phyloP scores from a whole-genome alignment of 2,888 invertebrate genomes.

The Tipula confusa region DNA sequence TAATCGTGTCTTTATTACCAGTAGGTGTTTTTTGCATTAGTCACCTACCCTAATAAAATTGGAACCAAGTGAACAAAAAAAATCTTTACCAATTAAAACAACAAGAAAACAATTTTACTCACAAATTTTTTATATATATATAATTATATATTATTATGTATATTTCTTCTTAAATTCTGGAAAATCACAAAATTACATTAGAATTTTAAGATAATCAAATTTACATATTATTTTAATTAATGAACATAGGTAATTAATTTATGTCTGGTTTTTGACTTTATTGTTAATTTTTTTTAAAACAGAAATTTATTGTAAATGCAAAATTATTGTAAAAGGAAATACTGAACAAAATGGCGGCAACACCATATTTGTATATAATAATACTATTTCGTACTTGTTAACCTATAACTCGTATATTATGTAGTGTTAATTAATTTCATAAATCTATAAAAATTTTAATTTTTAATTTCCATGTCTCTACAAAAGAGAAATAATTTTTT shows the following conservation, averaged over 20 bases:
- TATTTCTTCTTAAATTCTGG: not conserved
- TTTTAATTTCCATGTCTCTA: not conserved
- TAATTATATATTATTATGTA: too few relatives aligned
- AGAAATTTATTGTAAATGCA: not conserved
- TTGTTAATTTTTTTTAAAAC: not conserved
- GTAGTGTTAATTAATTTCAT: not conserved
- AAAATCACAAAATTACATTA: constrained; percentile 21
- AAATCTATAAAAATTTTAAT: not conserved
- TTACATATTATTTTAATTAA: not conserved
- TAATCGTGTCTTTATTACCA: too few relatives aligned
- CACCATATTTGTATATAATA: not conserved
- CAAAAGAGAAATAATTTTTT: not conserved
- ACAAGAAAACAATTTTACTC: too few relatives aligned
- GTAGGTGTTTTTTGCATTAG: too few relatives aligned
- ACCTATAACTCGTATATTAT: not conserved
- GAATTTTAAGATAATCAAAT: not conserved
- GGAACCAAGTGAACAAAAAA: too few relatives aligned
- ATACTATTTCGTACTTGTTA: not conserved
- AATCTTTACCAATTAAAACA: too few relatives aligned
- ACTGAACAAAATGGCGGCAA: not conserved
- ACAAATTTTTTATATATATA: not conserved
- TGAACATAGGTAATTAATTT: not conserved
- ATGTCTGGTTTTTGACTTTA: not conserved
- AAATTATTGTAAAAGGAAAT: not conserved
- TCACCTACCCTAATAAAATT: too few relatives aligned